Conservation (phyloP, 2,113 vertebrate genomes). For the Chionomys nivalis region DNA sequence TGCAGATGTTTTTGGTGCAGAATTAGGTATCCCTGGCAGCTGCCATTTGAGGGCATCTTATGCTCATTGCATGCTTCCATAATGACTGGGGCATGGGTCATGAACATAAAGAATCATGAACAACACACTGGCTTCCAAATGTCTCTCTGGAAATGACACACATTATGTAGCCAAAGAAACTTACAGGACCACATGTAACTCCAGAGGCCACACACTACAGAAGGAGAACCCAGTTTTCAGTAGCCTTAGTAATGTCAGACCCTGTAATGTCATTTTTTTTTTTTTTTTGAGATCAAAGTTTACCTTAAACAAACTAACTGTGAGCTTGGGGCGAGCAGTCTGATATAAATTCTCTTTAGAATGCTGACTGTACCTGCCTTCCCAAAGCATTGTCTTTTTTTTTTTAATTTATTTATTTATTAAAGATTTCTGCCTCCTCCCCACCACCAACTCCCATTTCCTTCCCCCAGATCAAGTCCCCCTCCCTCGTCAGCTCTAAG, state of each 20-base stretch:
- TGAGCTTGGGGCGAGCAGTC: not conserved
- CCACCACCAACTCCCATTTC: too few species aligned
- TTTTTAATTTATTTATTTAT: too few species aligned
- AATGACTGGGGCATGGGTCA: not conserved
- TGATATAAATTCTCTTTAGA: not conserved
- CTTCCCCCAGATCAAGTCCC: too few species aligned
- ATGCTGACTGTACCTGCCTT: not conserved
- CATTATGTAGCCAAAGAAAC: not conserved
- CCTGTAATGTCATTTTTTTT: not conserved
- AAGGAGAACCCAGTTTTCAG: not conserved
- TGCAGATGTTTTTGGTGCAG: not conserved
- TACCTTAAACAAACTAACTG: not conserved
- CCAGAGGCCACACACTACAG: not conserved
- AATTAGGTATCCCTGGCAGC: not conserved
- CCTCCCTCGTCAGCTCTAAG: too few species aligned
- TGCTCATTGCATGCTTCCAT: not conserved
- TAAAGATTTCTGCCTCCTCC: too few species aligned
- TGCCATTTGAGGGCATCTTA: not conserved
- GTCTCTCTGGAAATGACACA: slow-evolving; percentile 18
- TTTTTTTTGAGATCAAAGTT: not conserved
- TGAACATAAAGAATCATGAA: not conserved
- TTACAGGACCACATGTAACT: not conserved
- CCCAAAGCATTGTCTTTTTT: slow-evolving; percentile 4
- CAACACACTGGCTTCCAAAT: not conserved
- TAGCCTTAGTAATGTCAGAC: not conserved